Base-by-base conservation (phyloP, 2,888 invertebrate species). In the Dichetophora obliterata region DNA sequence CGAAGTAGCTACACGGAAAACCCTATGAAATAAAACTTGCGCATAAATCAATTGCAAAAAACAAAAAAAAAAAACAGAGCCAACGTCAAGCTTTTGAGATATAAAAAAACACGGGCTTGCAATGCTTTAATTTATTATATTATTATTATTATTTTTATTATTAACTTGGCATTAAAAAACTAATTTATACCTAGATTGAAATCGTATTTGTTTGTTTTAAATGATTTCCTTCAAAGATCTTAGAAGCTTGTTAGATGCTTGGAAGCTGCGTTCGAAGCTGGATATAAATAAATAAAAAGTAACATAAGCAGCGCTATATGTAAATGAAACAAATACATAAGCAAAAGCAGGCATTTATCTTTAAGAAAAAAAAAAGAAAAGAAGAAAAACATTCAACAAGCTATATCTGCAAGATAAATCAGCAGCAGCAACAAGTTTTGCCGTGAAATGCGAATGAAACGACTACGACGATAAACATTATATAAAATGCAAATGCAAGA, bases 371-470 rank as follows among this genome's bases (percentile, higher is more conserved):
- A 70, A 50, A n/a, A n/a, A n/a, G n/a, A n/a, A n/a, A n/a, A n/a
- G n/a, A n/a, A n/a, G n/a, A n/a, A n/a, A n/a, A 31, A 6, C 16
- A 52, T 37, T 14, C 19, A 75, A 74, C 68, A 68, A 68, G 37
- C 43, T 61, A 57, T 27, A 57, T 59, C 50, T 75, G 61, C 27
- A 24, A 68, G 68, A 75, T 68, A 68, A 59, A 68, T 75, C 59
- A 54, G 71, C 59, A 54, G 59, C 59, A 37, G 71, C 24, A 37
- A 24, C 57, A 59, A 57, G 14, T 37, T 66, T 66, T 34, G 37
- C 66, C 8, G 8, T 34, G n/a, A 34, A 66, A 34, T 65, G 37
- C 65, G 37, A 66, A 34, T 22, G n/a, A 16, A 43, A 66, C n/a
- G n/a, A 24, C 43, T n/a, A 57, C 22, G 16, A 37, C 37, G n/a